These are phyloP conservation scores for Limnephilus lunatus DNA, from an alignment of 2,888 invertebrate genomes.

Conservation along the genomic window DNA sequence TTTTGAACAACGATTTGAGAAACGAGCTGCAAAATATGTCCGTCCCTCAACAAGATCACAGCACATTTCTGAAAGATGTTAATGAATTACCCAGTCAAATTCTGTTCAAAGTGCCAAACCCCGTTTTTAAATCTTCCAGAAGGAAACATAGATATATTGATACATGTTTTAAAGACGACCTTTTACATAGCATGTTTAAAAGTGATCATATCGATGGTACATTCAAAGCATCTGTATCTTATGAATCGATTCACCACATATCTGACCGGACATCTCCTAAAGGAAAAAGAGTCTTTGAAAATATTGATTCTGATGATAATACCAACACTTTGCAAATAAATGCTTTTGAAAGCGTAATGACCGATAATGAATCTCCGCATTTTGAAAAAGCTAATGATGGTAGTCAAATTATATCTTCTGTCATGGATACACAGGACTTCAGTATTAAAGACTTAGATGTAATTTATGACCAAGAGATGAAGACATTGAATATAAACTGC, in stretches of 20 bases:
- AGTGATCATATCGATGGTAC: not conserved
- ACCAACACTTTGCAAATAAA: constrained; percentile 1
- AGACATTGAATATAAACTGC: not conserved
- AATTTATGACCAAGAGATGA: constrained; percentile 13
- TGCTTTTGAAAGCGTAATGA: not conserved
- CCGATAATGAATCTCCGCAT: not conserved
- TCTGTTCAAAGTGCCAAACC: constrained; percentile 44
- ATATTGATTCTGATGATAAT: constrained; percentile 23
- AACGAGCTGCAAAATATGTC: not conserved
- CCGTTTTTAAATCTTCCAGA: constrained; percentile 27
- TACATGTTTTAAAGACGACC: not conserved
- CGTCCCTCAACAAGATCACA: not conserved
- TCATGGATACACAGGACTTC: constrained; percentile 69
- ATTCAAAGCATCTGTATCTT: constrained; percentile 67
- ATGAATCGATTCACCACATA: constrained; percentile 66
- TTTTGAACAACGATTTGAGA: not conserved
- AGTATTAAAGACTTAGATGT: constrained; percentile 67
- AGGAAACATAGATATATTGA: not conserved
- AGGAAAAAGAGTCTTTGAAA: constrained; percentile 61
- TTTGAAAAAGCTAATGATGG: not conserved
- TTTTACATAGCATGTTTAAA: not conserved
- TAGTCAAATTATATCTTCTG: constrained; percentile 56
- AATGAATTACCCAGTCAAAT: not conserved
- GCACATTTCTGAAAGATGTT: not conserved
- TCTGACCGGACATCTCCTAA: constrained; percentile 46